Conservation (phyloP, 2,113 vertebrate genomes). For the Corythornis cristatus region DNA sequence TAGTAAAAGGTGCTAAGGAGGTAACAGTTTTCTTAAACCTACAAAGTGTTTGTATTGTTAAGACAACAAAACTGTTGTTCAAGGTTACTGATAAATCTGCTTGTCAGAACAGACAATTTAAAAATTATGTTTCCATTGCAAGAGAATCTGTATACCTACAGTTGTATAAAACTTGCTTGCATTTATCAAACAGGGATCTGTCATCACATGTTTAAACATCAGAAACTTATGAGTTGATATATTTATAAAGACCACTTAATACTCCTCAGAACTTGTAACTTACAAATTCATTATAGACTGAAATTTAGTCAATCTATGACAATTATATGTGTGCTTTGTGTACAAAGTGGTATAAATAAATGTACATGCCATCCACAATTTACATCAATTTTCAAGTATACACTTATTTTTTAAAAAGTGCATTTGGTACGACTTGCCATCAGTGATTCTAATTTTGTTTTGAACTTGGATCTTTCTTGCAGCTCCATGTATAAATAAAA, state of each 20-base stretch:
- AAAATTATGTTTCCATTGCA: background rate
- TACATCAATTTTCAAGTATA: background rate
- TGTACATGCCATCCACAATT: background rate
- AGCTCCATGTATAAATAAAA: background rate
- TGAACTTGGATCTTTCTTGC: background rate
- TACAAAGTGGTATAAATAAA: background rate
- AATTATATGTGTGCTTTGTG: background rate
- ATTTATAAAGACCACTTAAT: background rate
- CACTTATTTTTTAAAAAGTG: background rate
- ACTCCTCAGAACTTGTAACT: background rate
- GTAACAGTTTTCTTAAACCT: constrained; percentile 3
- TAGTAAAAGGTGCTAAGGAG: background rate
- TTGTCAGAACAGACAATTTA: background rate
- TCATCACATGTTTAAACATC: background rate
- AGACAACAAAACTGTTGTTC: background rate
- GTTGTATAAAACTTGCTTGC: background rate
- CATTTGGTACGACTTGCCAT: background rate
- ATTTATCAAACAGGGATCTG: background rate
- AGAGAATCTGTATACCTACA: background rate
- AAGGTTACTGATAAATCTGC: background rate
- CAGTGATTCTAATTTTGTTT: background rate
- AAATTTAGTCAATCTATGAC: background rate
- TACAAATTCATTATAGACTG: background rate
- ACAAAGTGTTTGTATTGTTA: background rate
- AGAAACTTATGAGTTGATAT: background rate